phyloP scores from a whole-genome alignment of 2,888 invertebrate species.

The Rhamphomyia laevipes region DNA sequence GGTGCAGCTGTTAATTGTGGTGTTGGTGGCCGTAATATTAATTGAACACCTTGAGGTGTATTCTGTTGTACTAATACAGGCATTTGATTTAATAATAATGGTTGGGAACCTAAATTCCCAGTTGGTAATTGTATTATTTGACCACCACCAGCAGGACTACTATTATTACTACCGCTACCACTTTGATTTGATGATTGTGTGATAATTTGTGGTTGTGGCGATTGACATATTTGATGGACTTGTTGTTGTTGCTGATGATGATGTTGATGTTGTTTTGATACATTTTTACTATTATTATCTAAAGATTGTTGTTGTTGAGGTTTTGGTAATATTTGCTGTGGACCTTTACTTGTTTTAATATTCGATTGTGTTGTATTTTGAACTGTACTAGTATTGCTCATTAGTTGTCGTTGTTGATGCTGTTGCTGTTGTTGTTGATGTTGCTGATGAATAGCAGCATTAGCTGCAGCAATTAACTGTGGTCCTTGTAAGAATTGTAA shows the following conservation, averaged over 20 bases:
- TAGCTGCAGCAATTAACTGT: slow-evolving; percentile 17
- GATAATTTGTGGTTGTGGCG: slow-evolving; percentile 25
- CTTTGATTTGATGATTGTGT: slow-evolving; percentile 13
- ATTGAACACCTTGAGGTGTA: slow-evolving; percentile 54
- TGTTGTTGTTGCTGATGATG: slow-evolving; percentile 19
- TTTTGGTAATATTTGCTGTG: slow-evolving; percentile 51
- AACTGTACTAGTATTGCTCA: neutral
- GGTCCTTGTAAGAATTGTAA: slow-evolving; percentile 22
- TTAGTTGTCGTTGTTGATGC: slow-evolving; percentile 15
- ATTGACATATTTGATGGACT: slow-evolving; percentile 31
- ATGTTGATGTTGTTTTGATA: slow-evolving; percentile 12
- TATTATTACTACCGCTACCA: slow-evolving; percentile 15
- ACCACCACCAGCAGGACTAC: slow-evolving; percentile 20
- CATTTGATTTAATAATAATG: slow-evolving; percentile 37
- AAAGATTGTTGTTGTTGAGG: slow-evolving; percentile 32
- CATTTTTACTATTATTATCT: slow-evolving; percentile 1
- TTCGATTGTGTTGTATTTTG: slow-evolving; percentile 17
- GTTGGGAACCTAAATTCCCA: slow-evolving; percentile 28
- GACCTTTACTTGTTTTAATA: slow-evolving; percentile 31
- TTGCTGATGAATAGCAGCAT: slow-evolving; percentile 17
- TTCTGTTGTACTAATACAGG: slow-evolving; percentile 52
- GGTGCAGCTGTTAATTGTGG: slow-evolving; percentile 39
- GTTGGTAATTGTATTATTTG: slow-evolving; percentile 32
- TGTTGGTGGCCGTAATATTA: slow-evolving; percentile 55
- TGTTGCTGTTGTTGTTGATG: slow-evolving; percentile 25